Conservation (phyloP, 1,140 invertebrate genomes). For the Metaphire vulgaris region DNA sequence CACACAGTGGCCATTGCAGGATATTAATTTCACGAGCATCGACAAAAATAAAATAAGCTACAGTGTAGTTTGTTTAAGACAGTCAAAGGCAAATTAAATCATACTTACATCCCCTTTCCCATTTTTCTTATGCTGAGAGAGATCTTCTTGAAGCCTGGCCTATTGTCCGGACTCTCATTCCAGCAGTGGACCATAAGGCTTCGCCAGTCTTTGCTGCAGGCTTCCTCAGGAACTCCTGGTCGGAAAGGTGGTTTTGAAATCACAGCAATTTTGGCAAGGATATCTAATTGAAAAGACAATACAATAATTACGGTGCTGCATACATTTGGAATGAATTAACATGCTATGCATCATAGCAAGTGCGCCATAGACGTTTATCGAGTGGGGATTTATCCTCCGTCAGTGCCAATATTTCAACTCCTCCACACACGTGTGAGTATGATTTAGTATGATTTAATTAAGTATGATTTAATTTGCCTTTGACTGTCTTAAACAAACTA, state of each 20-base stretch:
- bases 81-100: too few species aligned
- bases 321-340: too few species aligned
- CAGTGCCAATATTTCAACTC: background rate
- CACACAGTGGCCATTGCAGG: too few species aligned
- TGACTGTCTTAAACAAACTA: too few species aligned
- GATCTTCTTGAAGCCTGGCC: background rate
- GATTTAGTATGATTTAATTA: too few species aligned
- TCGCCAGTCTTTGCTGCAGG: background rate
- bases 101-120: background rate
- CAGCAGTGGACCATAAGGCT: background rate
- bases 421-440: too few species aligned
- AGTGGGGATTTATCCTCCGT: background rate
- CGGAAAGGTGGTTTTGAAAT: background rate
- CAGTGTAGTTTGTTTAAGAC: too few species aligned
- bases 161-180: background rate
- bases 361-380: too few species aligned
- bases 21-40: background rate
- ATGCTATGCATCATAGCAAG: too few species aligned
- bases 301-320: too few species aligned
- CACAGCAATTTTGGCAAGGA: background rate
- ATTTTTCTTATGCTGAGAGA: background rate
- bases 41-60: background rate
- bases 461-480: too few species aligned
- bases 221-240: background rate
- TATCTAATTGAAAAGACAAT: background rate